A percentile compares a stretch with the other conserved stretches of the same genome.
phyloP scores from a whole-genome alignment of 1,140 invertebrate species.

The Chymomyza costata region DNA sequence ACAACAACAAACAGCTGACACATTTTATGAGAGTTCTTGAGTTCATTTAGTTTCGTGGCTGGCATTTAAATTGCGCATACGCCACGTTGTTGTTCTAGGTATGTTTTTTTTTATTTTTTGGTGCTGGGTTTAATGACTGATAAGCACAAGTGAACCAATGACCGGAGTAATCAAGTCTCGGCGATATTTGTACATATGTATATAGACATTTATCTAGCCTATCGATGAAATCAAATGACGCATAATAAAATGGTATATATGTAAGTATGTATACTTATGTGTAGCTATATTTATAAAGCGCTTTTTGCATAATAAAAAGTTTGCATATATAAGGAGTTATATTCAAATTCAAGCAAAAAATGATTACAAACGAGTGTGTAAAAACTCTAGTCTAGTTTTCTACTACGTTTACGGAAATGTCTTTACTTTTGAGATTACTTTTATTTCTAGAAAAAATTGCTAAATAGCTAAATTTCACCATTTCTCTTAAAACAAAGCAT shows the following conservation, averaged over 20 bases:
- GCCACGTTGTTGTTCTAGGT: constrained; percentile 33
- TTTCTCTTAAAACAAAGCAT: no score
- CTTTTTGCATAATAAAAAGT: no score
- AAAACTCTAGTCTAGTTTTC: no score
- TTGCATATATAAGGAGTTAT: no score
- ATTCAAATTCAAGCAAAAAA: no score
- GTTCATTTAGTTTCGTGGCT: constrained; percentile 17
- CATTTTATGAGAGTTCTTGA: constrained; percentile 59
- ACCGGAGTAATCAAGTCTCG: no score
- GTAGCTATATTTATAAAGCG: neutral
- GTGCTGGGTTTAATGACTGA: constrained; percentile 65
- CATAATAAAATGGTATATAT: neutral
- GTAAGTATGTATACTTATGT: neutral
- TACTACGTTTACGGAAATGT: no score
- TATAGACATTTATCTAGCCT: neutral
- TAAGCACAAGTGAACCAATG: constrained; percentile 40
- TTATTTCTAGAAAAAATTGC: no score
- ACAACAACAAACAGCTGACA: constrained; percentile 47
- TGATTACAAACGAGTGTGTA: no score
- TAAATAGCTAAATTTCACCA: no score
- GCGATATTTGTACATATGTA: neutral
- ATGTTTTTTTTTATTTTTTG: constrained; percentile 7
- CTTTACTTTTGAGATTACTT: no score
- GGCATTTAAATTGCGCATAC: constrained; percentile 31
- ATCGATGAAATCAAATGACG: neutral